Base-by-base conservation (phyloP, 2,113 vertebrate genomes). In the Anarhynchus alexandrinus region DNA sequence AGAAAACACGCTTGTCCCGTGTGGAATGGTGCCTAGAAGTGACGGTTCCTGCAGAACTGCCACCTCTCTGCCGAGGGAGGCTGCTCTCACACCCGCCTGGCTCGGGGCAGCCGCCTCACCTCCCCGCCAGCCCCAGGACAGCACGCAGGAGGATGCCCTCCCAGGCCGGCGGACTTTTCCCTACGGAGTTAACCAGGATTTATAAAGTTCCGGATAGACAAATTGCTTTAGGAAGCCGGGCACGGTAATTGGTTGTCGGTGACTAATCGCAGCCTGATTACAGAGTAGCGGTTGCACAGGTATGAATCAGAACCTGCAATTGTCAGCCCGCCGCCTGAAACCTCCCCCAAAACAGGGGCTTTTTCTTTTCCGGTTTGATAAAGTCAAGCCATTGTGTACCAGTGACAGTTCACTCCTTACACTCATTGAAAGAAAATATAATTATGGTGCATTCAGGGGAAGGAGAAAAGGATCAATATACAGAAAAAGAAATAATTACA, bases 241-340 rank as follows among this genome's bases (percentile, higher is more conserved):
- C 8, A 7, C 6, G 8, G 82, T 93, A 97, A 96, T 92, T 93
- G 93, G 76, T 26, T 94, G 88, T 51, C 3, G 3, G 85, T 97
- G 97, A 96, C 90, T 97, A 95, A 97, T 93, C 30, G 5, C 38
- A 52, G 72, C 76, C 72, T 96, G 95, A 96, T 97, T 97, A 86
- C 88, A 93, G 87, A 91, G 93, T 74, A 94, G 92, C 11, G 6
- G 78, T 90, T 96, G 76, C 92, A 88, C 90, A 97, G 97, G 96
- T 97, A 86, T 97, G 97, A 97, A 97, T 96, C 95, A 97, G 95
- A 96, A 93, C 90, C 93, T 10, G 14, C 86, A 96, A 86, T 82
- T 96, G 95, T 54, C 93, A 94, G 84, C 80, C 52, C 2, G 4
- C 64, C 0, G 2, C 84, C 80, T 78, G 52, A 85, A 82, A 66